These are phyloP conservation scores for Magallana gigas DNA, from an alignment of 1,140 invertebrate genomes.

Conservation along the genomic window DNA sequence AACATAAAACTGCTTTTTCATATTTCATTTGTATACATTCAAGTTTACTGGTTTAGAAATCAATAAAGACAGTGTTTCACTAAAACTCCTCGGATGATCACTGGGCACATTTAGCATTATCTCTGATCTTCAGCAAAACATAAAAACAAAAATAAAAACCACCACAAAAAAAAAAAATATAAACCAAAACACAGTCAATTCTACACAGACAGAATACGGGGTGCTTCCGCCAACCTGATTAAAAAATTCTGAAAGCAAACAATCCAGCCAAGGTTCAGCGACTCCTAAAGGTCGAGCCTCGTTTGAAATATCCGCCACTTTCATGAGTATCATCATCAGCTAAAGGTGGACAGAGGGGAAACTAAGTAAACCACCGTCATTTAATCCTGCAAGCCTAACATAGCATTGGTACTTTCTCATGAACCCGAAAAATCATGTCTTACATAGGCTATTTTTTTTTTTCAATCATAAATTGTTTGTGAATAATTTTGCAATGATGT, in stretches of 20 bases:
- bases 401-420: too few species aligned
- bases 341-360: conserved; percentile 72
- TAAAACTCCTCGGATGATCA: too few species aligned
- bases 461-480: not conserved
- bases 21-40: too few species aligned
- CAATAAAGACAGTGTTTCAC: too few species aligned
- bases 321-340: conserved; percentile 91
- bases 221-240: conserved; percentile 70
- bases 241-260: conserved; percentile 82
- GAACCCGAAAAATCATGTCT: not conserved
- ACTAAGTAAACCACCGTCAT: not conserved
- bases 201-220: not conserved
- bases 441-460: not conserved
- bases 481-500: not conserved
- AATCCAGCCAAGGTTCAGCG: conserved; percentile 91
- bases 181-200: conserved; percentile 1
- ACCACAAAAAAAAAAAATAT: too few species aligned
- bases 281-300: conserved; percentile 91
- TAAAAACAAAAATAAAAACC: not conserved
- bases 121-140: conserved; percentile 5
- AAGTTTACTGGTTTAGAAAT: too few species aligned
- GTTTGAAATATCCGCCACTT: conserved; percentile 92
- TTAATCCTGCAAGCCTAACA: too few species aligned
- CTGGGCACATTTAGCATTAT: not conserved
- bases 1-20: too few species aligned